phyloP scores from a whole-genome alignment of 2,113 vertebrate species.

The Chaetorhynchus papuensis region DNA sequence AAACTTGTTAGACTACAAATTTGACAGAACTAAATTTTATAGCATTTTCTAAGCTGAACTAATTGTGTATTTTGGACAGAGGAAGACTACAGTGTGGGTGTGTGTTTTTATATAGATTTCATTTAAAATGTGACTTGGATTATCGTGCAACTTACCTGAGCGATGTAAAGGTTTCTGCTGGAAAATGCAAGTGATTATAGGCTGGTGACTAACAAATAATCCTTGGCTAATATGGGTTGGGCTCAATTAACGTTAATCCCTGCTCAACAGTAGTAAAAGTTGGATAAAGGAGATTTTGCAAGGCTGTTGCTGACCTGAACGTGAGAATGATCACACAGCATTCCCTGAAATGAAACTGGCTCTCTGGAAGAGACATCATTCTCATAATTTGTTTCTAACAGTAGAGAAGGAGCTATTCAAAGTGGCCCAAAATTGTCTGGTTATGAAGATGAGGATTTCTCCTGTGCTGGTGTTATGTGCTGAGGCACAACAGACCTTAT shows the following conservation, averaged over 20 bases:
- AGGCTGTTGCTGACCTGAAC: background rate
- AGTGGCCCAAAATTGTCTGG: background rate
- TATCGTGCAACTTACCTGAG: background rate
- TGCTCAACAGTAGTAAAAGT: slow-evolving; percentile 42
- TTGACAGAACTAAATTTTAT: slow-evolving; percentile 3
- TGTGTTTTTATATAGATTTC: background rate
- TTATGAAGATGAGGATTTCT: background rate
- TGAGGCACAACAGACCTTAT: background rate
- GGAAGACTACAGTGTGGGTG: background rate
- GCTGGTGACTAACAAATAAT: slow-evolving; percentile 24
- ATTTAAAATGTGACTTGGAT: slow-evolving; percentile 20
- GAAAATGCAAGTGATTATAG: slow-evolving; percentile 15
- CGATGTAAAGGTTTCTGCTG: background rate
- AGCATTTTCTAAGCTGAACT: background rate
- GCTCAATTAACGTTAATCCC: slow-evolving; percentile 41
- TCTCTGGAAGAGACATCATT: background rate
- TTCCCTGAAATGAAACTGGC: background rate
- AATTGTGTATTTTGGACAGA: background rate
- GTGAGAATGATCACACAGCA: background rate
- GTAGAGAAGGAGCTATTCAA: background rate
- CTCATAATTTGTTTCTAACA: background rate
- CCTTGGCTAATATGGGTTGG: background rate
- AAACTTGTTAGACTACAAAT: slow-evolving; percentile 4
- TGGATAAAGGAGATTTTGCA: slow-evolving; percentile 25
- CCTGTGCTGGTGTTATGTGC: background rate